These are phyloP conservation scores for Perca fluviatilis DNA, from an alignment of 2,113 vertebrate genomes.

Conservation along the genomic window DNA sequence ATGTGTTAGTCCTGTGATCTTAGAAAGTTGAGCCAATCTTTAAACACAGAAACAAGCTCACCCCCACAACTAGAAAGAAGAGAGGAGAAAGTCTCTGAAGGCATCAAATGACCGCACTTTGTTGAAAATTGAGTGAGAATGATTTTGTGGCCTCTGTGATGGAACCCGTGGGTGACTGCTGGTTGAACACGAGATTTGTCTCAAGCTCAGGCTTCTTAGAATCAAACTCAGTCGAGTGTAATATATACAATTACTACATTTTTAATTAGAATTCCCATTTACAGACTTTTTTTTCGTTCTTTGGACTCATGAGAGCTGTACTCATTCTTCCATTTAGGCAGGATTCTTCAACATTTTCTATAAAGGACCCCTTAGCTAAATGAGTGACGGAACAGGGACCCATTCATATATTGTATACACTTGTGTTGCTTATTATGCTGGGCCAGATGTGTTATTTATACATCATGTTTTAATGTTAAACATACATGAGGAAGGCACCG, in stretches of 20 bases:
- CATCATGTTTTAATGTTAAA: too few relatives aligned
- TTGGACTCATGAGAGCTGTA: neutral
- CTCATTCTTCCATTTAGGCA: neutral
- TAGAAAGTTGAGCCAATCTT: conserved; percentile 23
- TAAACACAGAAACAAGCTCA: conserved; percentile 1
- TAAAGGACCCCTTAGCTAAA: too few relatives aligned
- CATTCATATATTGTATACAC: too few relatives aligned
- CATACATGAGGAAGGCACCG: too few relatives aligned
- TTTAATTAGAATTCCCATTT: neutral
- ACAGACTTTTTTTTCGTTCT: neutral
- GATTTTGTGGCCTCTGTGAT: conserved; percentile 40
- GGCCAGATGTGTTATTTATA: too few relatives aligned
- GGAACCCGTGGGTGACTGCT: conserved; percentile 26
- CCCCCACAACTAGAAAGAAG: conserved; percentile 5
- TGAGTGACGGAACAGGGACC: too few relatives aligned
- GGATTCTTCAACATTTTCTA: too few relatives aligned
- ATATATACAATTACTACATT: neutral
- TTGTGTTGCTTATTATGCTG: too few relatives aligned
- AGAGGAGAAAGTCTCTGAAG: conserved; percentile 8
- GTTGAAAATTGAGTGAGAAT: conserved; percentile 42
- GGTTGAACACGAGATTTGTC: neutral
- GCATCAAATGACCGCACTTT: conserved; percentile 14
- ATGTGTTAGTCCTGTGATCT: conserved; percentile 47
- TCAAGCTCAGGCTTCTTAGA: neutral
- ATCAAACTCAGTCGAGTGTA: neutral